phyloP scores from a whole-genome alignment of 2,888 invertebrate species.

The Silvanus unidentatus region DNA sequence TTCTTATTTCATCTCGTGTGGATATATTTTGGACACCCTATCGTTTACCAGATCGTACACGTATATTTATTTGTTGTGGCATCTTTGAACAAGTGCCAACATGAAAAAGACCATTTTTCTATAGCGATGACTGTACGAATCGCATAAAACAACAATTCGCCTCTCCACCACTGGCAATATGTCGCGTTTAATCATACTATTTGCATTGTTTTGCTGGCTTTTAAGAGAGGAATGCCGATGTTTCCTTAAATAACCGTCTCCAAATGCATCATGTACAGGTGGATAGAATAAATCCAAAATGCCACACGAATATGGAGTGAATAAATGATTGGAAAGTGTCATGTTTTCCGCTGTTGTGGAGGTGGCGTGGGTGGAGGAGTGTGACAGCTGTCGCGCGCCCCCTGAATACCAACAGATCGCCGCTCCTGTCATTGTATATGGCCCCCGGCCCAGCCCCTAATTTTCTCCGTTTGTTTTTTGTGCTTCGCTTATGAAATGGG shows the following conservation, averaged over 20 bases:
- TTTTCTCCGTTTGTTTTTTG: conserved; percentile 1
- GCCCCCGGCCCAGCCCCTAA: conserved; percentile 19
- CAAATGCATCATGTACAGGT: too few species aligned
- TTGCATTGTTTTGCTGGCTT: too few species aligned
- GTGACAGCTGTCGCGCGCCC: conserved; percentile 26
- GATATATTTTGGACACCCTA: conserved; percentile 18
- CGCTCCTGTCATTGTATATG: conserved; percentile 24
- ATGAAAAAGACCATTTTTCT: conserved; percentile 13
- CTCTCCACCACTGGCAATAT: too few species aligned
- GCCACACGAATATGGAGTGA: too few species aligned
- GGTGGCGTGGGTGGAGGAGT: conserved; percentile 19
- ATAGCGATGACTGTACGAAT: not conserved
- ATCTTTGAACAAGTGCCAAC: conserved; percentile 22
- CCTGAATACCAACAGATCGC: conserved; percentile 24
- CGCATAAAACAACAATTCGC: too few species aligned
- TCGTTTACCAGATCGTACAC: conserved; percentile 11
- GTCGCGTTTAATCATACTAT: too few species aligned
- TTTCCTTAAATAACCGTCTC: too few species aligned
- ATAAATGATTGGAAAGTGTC: conserved; percentile 13
- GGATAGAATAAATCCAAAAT: too few species aligned
- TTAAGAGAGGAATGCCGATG: too few species aligned
- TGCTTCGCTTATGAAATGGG: too few species aligned
- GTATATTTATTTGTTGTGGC: conserved; percentile 20
- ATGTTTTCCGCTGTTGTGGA: conserved; percentile 14
- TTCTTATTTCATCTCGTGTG: conserved; percentile 12